Evolutionary conservation across 1,140 invertebrate species (phyloP).

Genomic region (Streblospio benedicti): DNA sequence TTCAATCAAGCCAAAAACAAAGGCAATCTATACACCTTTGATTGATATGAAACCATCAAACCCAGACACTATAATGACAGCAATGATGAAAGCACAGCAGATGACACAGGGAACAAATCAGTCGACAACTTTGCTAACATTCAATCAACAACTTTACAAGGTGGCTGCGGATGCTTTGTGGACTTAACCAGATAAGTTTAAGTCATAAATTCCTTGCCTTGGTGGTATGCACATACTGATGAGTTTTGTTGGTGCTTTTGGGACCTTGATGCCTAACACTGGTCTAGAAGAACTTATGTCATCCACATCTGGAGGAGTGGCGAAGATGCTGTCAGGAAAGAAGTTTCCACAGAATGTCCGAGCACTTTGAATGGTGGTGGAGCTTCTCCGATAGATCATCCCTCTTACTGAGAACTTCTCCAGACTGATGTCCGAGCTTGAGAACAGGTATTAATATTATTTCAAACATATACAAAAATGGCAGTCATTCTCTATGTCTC

Average conservation of each 20-base stretch:
- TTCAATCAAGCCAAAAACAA: conserved; percentile 5
- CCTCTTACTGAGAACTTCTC: no score
- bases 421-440: no score
- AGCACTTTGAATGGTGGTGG: neutral
- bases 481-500: no score
- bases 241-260: conserved; percentile 1
- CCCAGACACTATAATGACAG: conserved; percentile 21
- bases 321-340: neutral
- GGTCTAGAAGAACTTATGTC: neutral
- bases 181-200: conserved; percentile 14
- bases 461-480: no score
- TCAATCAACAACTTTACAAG: conserved; percentile 15
- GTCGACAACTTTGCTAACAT: conserved; percentile 10
- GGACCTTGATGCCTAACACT: neutral
- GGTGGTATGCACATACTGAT: conserved; percentile 4
- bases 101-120: conserved; percentile 14
- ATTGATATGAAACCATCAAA: conserved; percentile 22
- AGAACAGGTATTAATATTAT: no score
- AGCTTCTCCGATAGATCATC: no score
- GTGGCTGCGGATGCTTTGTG: conserved; percentile 15
- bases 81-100: conserved; percentile 13
- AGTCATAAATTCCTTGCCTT: neutral
- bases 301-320: neutral
- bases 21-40: conserved; percentile 18
- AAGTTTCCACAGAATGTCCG: neutral